A percentile compares a stretch with the other conserved stretches of the same genome.
Evolutionary conservation across 2,797 vertebrate genomes (phyloP).

Genomic region (Atherinosoma microstoma): DNA sequence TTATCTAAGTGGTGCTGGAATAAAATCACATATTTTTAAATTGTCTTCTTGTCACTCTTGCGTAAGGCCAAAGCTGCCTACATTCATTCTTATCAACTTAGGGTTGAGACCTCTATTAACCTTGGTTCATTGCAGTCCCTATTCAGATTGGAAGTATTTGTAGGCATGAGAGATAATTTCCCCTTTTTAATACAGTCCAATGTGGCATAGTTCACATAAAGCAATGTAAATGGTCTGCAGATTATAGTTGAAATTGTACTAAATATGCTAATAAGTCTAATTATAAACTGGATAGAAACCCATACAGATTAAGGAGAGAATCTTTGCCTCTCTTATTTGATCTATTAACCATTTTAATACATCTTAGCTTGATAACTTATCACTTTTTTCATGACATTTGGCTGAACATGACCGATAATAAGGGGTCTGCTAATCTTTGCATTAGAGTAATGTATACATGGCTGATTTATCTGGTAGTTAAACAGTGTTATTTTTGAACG

Average conservation of each 20-base stretch:
- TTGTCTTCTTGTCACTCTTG: conserved; percentile 25
- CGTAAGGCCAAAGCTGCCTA: conserved; percentile 35
- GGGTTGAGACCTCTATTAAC: conserved; percentile 71
- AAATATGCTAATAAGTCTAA: conserved; percentile 70
- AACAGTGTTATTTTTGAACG: conserved; percentile 37
- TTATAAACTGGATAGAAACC: conserved; percentile 57
- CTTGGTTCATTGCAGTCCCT: conserved; percentile 31
- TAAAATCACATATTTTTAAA: conserved; percentile 23
- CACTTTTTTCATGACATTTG: conserved; percentile 4
- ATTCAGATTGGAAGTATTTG: conserved; percentile 39
- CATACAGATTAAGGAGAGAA: conserved; percentile 36
- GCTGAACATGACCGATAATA: background rate
- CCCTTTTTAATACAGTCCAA: conserved; percentile 31
- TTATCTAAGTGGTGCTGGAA: conserved; percentile 25
- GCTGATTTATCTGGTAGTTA: conserved; percentile 11
- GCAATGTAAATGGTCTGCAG: conserved; percentile 49
- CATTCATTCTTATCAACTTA: conserved; percentile 40
- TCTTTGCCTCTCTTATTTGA: conserved; percentile 13
- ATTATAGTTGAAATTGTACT: conserved; percentile 62
- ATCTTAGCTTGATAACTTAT: background rate
- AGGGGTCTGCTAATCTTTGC: conserved; percentile 21
- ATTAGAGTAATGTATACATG: conserved; percentile 2
- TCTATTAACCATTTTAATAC: conserved; percentile 9
- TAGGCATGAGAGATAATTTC: conserved; percentile 50
- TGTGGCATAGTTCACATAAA: conserved; percentile 58